Conservation (phyloP, 2,888 invertebrate genomes). For the Trissolcus brochymenae region DNA sequence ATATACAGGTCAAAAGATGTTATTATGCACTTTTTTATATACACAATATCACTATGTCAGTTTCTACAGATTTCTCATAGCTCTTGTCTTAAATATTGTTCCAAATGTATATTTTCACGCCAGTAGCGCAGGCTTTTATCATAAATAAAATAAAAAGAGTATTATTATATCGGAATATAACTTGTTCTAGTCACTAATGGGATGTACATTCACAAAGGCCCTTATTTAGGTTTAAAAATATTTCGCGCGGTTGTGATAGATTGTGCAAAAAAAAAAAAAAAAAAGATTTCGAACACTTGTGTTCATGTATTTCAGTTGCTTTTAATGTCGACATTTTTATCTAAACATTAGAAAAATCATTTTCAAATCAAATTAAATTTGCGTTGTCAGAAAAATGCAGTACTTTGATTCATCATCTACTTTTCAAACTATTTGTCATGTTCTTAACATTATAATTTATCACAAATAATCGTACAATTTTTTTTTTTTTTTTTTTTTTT, state of each 20-base stretch:
- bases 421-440: conserved; percentile 14
- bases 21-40: conserved; percentile 27
- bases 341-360: no score
- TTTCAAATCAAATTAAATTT: no score
- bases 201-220: conserved; percentile 32
- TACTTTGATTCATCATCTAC: conserved; percentile 2
- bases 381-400: conserved; percentile 14
- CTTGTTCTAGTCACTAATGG: conserved; percentile 21
- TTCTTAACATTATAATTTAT: conserved; percentile 21
- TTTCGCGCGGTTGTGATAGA: conserved; percentile 3
- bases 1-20: conserved; percentile 48
- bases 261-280: conserved; percentile 2
- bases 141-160: conserved; percentile 31
- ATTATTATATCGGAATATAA: conserved; percentile 28
- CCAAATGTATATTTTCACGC: conserved; percentile 35
- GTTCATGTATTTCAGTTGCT: no score
- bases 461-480: conserved; percentile 19
- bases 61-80: conserved; percentile 41
- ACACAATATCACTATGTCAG: conserved; percentile 36
- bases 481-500: no score
- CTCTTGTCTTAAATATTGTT: conserved; percentile 13
- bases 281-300: background rate
- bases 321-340: no score
- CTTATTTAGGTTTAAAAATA: conserved; percentile 36
- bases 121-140: background rate